Conservation (phyloP, 1,140 invertebrate genomes). For the Cataglyphis hispanica region DNA sequence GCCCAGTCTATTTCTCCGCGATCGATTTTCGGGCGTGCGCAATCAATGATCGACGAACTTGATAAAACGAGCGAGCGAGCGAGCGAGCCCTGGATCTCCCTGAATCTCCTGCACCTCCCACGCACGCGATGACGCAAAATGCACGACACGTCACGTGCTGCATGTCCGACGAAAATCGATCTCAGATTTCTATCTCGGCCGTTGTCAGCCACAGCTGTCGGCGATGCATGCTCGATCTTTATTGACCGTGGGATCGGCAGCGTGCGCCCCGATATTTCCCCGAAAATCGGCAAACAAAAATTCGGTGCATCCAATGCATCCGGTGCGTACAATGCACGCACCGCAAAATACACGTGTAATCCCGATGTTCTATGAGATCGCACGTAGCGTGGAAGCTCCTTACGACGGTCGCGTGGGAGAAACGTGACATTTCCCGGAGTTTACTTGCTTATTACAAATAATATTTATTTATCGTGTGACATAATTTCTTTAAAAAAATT, state of each 20-base stretch:
- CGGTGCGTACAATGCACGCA: neutral
- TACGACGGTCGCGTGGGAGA: neutral
- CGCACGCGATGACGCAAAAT: constrained; percentile 7
- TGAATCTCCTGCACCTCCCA: neutral
- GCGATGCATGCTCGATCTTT: constrained; percentile 30
- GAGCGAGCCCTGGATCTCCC: no score
- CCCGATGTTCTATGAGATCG: neutral
- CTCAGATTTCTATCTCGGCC: constrained; percentile 17
- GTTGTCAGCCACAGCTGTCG: constrained; percentile 34
- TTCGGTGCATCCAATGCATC: neutral
- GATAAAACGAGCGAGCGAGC: constrained; percentile 33
- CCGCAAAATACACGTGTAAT: constrained; percentile 25
- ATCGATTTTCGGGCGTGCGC: constrained; percentile 51
- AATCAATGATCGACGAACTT: constrained; percentile 58
- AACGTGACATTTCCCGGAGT: constrained; percentile 16
- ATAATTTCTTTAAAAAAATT: neutral
- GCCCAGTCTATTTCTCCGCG: neutral
- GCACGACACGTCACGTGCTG: constrained; percentile 25
- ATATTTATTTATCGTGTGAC: neutral
- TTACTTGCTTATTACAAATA: neutral
- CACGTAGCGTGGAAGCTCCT: constrained; percentile 23
- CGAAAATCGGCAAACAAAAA: neutral
- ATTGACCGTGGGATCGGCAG: constrained; percentile 49
- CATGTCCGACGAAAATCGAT: constrained; percentile 9
- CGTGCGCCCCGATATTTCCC: constrained; percentile 24